These are phyloP conservation scores for Heliothis subflexa DNA, from an alignment of 1,140 invertebrate genomes.

Conservation along the genomic window DNA sequence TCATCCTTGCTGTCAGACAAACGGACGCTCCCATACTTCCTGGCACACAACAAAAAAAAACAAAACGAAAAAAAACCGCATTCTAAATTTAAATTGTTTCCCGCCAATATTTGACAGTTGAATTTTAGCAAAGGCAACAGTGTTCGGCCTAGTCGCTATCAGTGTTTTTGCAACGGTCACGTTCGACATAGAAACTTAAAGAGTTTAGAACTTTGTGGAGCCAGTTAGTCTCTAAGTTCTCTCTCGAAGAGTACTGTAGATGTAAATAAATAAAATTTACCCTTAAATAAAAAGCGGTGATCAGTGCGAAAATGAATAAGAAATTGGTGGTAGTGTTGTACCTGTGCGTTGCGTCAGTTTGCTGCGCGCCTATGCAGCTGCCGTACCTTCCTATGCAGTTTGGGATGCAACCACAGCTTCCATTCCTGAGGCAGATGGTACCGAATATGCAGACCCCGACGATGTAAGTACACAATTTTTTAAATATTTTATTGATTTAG, in stretches of 20 bases:
- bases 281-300: neutral
- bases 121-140: neutral
- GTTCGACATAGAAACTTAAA: slow-evolving; percentile 2
- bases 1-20: slow-evolving; percentile 33
- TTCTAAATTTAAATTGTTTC: slow-evolving; percentile 14
- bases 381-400: slow-evolving; percentile 31
- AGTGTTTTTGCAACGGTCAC: neutral
- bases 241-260: neutral
- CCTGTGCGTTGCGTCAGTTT: slow-evolving; percentile 19
- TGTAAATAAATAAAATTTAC: neutral
- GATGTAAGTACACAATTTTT: slow-evolving; percentile 9
- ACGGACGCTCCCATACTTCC: slow-evolving; percentile 15
- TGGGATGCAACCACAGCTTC: slow-evolving; percentile 19
- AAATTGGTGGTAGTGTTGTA: slow-evolving; percentile 39
- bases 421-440: slow-evolving; percentile 16
- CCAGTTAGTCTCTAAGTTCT: neutral
- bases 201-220: neutral
- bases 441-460: slow-evolving; percentile 16
- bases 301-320: slow-evolving; percentile 23
- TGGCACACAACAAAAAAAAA: slow-evolving; percentile 9
- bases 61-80: neutral
- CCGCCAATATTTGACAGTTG: neutral
- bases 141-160: neutral
- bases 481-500: neutral
- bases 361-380: slow-evolving; percentile 14